Percentiles rank a stretch among this genome's conserved stretches.
phyloP scores from a whole-genome alignment of 2,888 invertebrate genomes.

The Eupelmus urozonus region DNA sequence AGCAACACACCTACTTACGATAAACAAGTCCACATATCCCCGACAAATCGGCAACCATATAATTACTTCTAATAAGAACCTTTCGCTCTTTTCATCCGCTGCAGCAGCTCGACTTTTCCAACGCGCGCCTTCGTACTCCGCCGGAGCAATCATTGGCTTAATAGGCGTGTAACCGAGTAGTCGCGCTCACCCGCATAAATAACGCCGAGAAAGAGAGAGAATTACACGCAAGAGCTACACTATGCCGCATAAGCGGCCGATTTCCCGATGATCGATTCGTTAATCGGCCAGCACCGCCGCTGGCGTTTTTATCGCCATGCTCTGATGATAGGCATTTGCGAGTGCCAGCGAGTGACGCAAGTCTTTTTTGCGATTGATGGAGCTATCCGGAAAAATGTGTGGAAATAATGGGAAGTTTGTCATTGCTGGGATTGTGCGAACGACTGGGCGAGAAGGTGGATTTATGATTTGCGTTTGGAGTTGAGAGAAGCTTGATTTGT shows the following conservation, averaged over 20 bases:
- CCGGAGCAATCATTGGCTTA: conserved; percentile 60
- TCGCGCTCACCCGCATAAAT: conserved; percentile 43
- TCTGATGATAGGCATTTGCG: neutral
- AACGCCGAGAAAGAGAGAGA: conserved; percentile 22
- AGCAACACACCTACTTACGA: neutral
- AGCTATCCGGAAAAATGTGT: too few relatives aligned
- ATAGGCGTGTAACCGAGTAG: conserved; percentile 65
- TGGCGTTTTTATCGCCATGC: neutral
- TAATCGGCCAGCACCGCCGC: neutral
- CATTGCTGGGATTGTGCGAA: too few relatives aligned
- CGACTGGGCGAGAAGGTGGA: too few relatives aligned
- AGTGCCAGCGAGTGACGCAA: neutral
- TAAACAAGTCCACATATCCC: neutral
- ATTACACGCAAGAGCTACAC: conserved; percentile 15
- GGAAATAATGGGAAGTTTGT: too few relatives aligned
- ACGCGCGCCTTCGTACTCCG: neutral
- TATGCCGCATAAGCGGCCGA: neutral
- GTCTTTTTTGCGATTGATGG: neutral
- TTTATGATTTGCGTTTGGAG: neutral
- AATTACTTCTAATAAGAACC: neutral
- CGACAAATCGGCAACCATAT: neutral
- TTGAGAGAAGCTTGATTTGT: neutral
- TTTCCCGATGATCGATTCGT: conserved; percentile 41
- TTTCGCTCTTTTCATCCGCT: neutral
- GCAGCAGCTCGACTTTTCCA: neutral